Conservation (phyloP, 2,113 vertebrate genomes). For the Python bivittatus region DNA sequence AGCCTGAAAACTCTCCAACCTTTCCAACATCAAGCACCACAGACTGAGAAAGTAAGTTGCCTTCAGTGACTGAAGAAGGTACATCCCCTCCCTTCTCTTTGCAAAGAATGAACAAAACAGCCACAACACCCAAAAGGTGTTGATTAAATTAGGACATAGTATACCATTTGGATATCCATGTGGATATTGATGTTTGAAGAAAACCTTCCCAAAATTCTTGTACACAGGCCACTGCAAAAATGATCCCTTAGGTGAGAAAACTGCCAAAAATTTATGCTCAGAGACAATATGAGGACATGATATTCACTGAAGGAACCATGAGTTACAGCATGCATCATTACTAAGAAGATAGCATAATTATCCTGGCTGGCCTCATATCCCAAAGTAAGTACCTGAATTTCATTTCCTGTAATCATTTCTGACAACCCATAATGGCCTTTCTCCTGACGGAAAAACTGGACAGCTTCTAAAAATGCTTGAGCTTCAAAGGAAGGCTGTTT, state of each 20-base stretch:
- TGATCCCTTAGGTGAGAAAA: constrained; percentile 56
- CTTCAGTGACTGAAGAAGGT: no score
- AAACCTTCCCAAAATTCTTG: constrained; percentile 43
- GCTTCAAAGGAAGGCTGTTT: constrained; percentile 85
- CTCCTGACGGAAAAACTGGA: constrained; percentile 88
- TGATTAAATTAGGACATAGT: no score
- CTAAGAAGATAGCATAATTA: not conserved
- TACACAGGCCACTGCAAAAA: constrained; percentile 50
- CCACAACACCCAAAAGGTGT: no score
- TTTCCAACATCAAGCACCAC: no score
- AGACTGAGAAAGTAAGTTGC: not conserved
- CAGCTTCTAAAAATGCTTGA: constrained; percentile 84
- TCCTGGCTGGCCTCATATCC: not conserved
- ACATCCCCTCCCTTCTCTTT: no score
- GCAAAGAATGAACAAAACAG: no score
- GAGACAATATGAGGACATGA: constrained; percentile 47
- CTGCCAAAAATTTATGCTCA: constrained; percentile 58
- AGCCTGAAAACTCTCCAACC: no score
- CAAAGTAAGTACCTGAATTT: constrained; percentile 77
- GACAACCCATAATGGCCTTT: constrained; percentile 82
- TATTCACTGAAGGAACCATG: constrained; percentile 47
- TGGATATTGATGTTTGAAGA: constrained; percentile 44
- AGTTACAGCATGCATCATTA: constrained; percentile 35
- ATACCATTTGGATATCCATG: constrained; percentile 14
- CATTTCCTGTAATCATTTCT: constrained; percentile 86